These are phyloP conservation scores for Microctenopoma stevenorrisi DNA, from an alignment of 2,797 vertebrate species.

Conservation along the genomic window DNA sequence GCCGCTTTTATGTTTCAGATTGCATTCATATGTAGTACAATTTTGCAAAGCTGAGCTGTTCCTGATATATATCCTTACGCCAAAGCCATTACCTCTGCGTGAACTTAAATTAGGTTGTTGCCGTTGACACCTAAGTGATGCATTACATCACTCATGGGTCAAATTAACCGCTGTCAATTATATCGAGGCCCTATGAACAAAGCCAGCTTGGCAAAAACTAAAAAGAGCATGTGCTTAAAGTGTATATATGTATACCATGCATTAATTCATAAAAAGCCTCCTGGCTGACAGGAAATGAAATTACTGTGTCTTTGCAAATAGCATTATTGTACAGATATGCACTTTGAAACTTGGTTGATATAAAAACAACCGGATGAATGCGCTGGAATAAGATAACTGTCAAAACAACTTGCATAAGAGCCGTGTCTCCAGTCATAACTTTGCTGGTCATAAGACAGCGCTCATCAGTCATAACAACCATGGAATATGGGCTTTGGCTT, in stretches of 20 bases:
- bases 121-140: background rate
- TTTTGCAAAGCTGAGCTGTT: constrained; percentile 3
- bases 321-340: constrained; percentile 50
- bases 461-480: constrained; percentile 32
- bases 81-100: constrained; percentile 12
- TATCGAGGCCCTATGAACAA: background rate
- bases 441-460: constrained; percentile 38
- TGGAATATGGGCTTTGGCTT: background rate
- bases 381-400: constrained; percentile 51
- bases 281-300: constrained; percentile 60
- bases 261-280: constrained; percentile 45
- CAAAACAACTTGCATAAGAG: constrained; percentile 36
- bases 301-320: constrained; percentile 49
- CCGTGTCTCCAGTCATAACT: constrained; percentile 16
- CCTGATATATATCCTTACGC: background rate
- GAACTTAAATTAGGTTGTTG: constrained; percentile 19
- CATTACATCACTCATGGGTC: constrained; percentile 11
- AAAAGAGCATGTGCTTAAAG: constrained; percentile 44
- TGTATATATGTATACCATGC: constrained; percentile 30
- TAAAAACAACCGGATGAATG: constrained; percentile 58
- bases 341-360: constrained; percentile 61
- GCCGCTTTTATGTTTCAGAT: constrained; percentile 7
- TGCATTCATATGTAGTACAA: constrained; percentile 9
- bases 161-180: constrained; percentile 22
- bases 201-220: constrained; percentile 26